Conservation (phyloP, 2,113 vertebrate genomes). For the Hemicordylus capensis region DNA sequence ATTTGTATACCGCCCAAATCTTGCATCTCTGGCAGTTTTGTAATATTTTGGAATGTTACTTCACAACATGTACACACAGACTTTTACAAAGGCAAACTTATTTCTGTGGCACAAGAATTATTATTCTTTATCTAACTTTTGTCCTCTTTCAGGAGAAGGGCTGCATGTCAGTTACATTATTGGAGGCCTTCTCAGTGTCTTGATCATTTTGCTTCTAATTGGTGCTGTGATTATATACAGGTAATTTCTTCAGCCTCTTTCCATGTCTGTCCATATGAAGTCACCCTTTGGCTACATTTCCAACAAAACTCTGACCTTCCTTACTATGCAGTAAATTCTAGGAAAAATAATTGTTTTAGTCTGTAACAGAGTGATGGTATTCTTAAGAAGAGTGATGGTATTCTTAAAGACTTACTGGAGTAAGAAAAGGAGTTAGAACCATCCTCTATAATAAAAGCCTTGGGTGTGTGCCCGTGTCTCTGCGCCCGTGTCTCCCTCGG, state of each 20-base stretch:
- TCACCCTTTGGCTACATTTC: not conserved
- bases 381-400: not conserved
- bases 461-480: too few relatives aligned
- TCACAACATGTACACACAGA: not conserved
- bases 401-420: not conserved
- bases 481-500: too few relatives aligned
- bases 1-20: too few relatives aligned
- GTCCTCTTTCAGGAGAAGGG: slow-evolving; percentile 83
- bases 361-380: not conserved
- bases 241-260: slow-evolving; percentile 64
- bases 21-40: not conserved
- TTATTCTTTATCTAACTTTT: slow-evolving; percentile 1
- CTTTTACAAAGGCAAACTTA: not conserved
- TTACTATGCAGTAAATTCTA: not conserved
- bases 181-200: slow-evolving; percentile 89
- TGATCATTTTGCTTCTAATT: slow-evolving; percentile 91
- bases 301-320: not conserved
- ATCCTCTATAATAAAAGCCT: too few relatives aligned
- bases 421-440: not conserved
- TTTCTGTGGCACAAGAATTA: not conserved
- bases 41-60: not conserved
- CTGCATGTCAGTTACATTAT: slow-evolving; percentile 93
- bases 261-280: not conserved
- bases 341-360: not conserved
- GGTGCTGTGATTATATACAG: slow-evolving; percentile 92